phyloP scores from a whole-genome alignment of 2,797 vertebrate genomes.

The Helostoma temminkii region DNA sequence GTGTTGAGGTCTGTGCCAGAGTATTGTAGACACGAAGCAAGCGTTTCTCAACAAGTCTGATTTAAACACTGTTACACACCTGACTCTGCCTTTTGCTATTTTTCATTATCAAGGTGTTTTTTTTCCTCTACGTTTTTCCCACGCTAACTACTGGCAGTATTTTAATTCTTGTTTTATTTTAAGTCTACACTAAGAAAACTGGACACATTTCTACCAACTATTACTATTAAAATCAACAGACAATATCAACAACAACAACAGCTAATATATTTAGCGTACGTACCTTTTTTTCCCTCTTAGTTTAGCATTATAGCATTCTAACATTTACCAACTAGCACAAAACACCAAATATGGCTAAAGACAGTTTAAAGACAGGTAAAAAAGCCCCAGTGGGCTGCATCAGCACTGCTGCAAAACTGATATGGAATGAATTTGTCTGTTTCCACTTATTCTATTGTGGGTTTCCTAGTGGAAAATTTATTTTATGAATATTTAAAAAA shows the following conservation, averaged over 20 bases:
- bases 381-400: too few relatives aligned
- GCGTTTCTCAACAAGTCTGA: slow-evolving; percentile 42
- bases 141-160: too few relatives aligned
- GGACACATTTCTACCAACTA: not conserved
- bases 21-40: slow-evolving; percentile 33
- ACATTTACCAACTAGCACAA: not conserved
- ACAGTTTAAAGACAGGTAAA: too few relatives aligned
- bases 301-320: not conserved
- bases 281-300: not conserved
- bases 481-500: not conserved
- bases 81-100: slow-evolving; percentile 1
- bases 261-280: too few relatives aligned
- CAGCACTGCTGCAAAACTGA: not conserved
- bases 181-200: not conserved
- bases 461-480: too few relatives aligned
- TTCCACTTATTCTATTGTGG: too few relatives aligned
- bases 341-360: not conserved
- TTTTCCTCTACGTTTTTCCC: not conserved
- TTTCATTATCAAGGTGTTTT: not conserved
- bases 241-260: too few relatives aligned
- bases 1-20: slow-evolving; percentile 25
- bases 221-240: not conserved
- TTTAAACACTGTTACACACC: slow-evolving; percentile 49
- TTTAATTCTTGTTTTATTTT: not conserved
- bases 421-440: too few relatives aligned